phyloP scores from a whole-genome alignment of 2,113 vertebrate species.

The Peromyscus polionotus region DNA sequence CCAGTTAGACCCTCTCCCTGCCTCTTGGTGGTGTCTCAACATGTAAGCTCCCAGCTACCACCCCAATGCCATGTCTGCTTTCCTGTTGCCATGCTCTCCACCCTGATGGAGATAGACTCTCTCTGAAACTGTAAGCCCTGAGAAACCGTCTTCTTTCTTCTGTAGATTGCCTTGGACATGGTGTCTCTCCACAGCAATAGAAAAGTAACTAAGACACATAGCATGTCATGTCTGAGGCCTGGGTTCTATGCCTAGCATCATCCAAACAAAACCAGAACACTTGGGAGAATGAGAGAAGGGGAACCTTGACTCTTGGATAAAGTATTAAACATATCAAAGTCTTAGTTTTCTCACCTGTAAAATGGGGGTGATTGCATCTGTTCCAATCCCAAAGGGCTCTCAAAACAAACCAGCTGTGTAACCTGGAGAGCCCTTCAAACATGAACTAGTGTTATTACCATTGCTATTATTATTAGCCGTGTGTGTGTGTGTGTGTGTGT shows the following conservation, averaged over 20 bases:
- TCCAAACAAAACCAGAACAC: background rate
- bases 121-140: background rate
- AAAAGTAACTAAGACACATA: background rate
- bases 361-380: background rate
- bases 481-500: background rate
- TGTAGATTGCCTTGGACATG: background rate
- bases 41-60: background rate
- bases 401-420: background rate
- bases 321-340: background rate
- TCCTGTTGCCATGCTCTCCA: background rate
- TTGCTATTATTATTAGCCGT: background rate
- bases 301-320: background rate
- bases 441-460: background rate
- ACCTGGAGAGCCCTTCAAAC: background rate
- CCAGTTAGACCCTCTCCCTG: background rate
- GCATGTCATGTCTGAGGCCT: background rate
- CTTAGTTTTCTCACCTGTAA: constrained; percentile 22
- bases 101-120: background rate
- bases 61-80: background rate
- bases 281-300: background rate
- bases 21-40: background rate
- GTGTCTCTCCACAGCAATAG: background rate
- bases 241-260: background rate
- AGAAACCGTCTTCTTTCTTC: background rate
- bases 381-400: background rate